A percentile compares a stretch with the other conserved stretches of the same genome.
Evolutionary conservation across 2,888 invertebrate genomes (phyloP).

Genomic region (Cancer borealis): DNA sequence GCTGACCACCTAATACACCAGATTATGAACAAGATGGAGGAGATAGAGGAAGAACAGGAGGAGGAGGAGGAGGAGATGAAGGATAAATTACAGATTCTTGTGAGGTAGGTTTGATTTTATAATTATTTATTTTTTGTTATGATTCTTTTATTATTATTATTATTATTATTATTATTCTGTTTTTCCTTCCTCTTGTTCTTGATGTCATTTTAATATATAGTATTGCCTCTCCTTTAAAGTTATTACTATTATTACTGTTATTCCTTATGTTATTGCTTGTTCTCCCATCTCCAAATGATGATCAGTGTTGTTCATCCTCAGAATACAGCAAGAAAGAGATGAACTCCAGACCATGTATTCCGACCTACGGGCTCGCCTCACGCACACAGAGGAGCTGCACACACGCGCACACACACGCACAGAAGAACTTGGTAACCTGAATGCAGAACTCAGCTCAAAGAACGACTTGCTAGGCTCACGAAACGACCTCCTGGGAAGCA

Average conservation of each 20-base stretch:
- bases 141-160: not conserved
- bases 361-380: not conserved
- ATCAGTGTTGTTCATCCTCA: not conserved
- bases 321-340: not conserved
- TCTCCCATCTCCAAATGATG: not conserved
- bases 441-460: conserved; percentile 61
- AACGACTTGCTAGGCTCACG: conserved; percentile 56
- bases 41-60: not conserved
- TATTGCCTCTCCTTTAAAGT: not conserved
- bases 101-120: not conserved
- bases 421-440: conserved; percentile 59
- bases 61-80: not conserved
- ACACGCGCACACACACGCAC: not conserved
- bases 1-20: not conserved
- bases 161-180: not conserved
- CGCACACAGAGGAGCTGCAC: not conserved
- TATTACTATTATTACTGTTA: not conserved
- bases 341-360: not conserved
- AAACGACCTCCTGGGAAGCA: conserved; percentile 59
- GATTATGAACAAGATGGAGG: not conserved
- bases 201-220: not conserved
- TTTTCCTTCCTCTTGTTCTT: not conserved
- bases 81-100: not conserved
- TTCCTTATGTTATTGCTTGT: not conserved
- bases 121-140: not conserved